Conservation (phyloP, 2,888 invertebrate genomes). For the Agrochola circellaris region DNA sequence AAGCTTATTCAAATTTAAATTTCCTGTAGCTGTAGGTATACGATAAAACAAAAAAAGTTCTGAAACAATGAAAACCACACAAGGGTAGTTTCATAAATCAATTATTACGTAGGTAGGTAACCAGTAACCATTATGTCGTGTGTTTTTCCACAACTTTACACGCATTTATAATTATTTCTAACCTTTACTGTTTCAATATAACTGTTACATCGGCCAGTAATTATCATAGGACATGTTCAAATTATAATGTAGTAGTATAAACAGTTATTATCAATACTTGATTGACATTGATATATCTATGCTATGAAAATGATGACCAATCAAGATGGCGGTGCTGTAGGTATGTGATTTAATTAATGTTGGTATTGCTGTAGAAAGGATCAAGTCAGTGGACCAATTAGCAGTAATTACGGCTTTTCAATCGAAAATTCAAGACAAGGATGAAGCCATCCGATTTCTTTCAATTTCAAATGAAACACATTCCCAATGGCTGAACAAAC, state of each 20-base stretch:
- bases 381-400: background rate
- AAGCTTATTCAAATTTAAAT: slow-evolving; percentile 54
- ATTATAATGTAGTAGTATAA: background rate
- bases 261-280: background rate
- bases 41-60: slow-evolving; percentile 9
- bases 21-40: slow-evolving; percentile 36
- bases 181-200: slow-evolving; percentile 30
- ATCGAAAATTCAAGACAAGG: slow-evolving; percentile 1
- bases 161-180: slow-evolving; percentile 30
- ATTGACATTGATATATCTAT: background rate
- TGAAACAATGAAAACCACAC: slow-evolving; percentile 45
- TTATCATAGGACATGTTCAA: background rate
- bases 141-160: slow-evolving; percentile 4
- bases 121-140: background rate
- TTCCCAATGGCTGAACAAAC: slow-evolving; percentile 55
- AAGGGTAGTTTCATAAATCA: slow-evolving; percentile 31
- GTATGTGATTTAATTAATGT: background rate
- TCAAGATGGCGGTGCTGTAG: background rate
- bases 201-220: slow-evolving; percentile 6
- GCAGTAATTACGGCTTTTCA: background rate
- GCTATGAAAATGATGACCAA: background rate
- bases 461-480: slow-evolving; percentile 47
- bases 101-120: slow-evolving; percentile 22
- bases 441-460: slow-evolving; percentile 18
- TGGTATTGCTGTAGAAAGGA: background rate